phyloP scores from a whole-genome alignment of 2,797 vertebrate genomes.

The Coccyzus lansbergi region DNA sequence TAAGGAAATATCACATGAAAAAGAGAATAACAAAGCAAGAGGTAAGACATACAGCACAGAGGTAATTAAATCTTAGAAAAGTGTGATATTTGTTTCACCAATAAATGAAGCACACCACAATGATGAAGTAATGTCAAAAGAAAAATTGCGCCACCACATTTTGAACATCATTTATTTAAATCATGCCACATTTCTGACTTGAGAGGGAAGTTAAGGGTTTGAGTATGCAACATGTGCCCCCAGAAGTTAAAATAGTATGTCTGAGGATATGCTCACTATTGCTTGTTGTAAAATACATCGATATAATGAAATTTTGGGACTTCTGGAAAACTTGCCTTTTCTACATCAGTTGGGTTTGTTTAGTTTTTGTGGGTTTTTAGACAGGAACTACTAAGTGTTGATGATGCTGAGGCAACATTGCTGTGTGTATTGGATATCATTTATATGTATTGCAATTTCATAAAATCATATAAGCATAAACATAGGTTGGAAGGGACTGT shows the following conservation, averaged over 20 bases:
- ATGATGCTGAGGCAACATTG: background rate
- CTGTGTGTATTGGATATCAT: background rate
- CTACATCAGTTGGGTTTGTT: background rate
- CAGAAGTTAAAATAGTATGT: background rate
- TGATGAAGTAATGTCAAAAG: background rate
- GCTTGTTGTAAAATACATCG: background rate
- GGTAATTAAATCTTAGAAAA: background rate
- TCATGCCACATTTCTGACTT: background rate
- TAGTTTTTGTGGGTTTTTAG: rapidly evolving
- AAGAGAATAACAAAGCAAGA: background rate
- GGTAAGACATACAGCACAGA: background rate
- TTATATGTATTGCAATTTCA: background rate
- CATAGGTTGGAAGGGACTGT: background rate
- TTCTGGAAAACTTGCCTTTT: background rate
- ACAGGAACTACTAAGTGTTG: background rate
- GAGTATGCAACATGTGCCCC: background rate
- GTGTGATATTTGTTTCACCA: background rate
- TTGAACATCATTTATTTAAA: background rate
- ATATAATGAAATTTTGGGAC: background rate
- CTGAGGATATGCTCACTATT: background rate
- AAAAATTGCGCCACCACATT: background rate
- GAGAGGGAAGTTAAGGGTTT: background rate
- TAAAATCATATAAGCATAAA: background rate
- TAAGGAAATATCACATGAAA: background rate
- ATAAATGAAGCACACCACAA: background rate